phyloP scores from a whole-genome alignment of 53 echinoderm and acorn worm species.

The Apostichopus leukothele region DNA sequence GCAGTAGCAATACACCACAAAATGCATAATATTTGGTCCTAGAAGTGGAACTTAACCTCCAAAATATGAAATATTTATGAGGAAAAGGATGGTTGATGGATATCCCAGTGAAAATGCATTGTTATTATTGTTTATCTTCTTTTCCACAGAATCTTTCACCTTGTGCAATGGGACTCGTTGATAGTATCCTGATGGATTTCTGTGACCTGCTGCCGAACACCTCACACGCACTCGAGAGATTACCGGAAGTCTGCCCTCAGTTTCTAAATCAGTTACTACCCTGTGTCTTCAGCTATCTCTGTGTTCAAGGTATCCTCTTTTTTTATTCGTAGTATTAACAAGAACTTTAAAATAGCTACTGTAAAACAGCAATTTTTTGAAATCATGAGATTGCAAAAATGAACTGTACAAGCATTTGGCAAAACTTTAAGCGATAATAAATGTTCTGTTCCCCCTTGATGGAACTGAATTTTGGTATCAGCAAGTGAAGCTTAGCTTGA shows the following conservation, averaged over 20 bases:
- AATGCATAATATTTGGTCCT: too few species aligned
- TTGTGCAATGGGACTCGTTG: constrained; percentile 42
- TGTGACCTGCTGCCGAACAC: constrained; percentile 60
- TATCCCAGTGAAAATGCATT: too few species aligned
- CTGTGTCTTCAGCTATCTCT: constrained; percentile 23
- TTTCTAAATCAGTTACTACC: constrained; percentile 60
- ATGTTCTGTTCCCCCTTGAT: too few species aligned
- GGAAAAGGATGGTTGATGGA: background rate
- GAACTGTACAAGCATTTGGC: too few species aligned
- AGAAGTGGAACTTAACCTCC: background rate
- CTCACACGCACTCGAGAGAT: constrained; percentile 35
- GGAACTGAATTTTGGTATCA: too few species aligned
- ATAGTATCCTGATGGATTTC: constrained; percentile 54
- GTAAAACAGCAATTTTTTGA: too few species aligned
- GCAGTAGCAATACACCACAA: too few species aligned
- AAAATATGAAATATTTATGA: background rate
- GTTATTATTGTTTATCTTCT: background rate
- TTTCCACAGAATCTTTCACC: constrained; percentile 49
- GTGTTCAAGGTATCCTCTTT: background rate
- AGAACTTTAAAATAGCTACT: too few species aligned
- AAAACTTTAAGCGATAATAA: too few species aligned
- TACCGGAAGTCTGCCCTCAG: constrained; percentile 44
- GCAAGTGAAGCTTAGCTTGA: too few species aligned
- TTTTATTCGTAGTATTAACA: too few species aligned
- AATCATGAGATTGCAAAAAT: too few species aligned